phyloP scores from a whole-genome alignment of 2,113 vertebrate species.

The Notarius quadriscutis region DNA sequence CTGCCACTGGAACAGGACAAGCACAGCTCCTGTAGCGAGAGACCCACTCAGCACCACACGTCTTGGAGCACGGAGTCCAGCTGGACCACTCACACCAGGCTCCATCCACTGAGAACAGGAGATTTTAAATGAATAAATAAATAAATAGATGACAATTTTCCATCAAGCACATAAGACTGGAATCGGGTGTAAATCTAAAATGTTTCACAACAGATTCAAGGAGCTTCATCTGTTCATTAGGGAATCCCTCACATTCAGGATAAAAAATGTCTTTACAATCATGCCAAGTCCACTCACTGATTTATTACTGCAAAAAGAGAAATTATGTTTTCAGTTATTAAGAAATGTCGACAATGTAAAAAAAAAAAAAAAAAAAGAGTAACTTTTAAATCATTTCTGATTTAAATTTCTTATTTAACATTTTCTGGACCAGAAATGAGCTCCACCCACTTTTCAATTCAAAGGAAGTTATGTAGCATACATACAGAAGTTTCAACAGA shows the following conservation, averaged over 20 bases:
- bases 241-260: background rate
- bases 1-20: constrained; percentile 75
- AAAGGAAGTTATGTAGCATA: background rate
- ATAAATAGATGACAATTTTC: background rate
- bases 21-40: constrained; percentile 80
- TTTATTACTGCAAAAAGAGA: background rate
- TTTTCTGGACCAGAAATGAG: background rate
- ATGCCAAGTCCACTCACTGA: background rate
- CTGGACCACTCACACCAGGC: constrained; percentile 84
- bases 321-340: background rate
- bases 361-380: background rate
- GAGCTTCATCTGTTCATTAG: background rate
- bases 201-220: background rate
- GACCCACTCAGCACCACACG: constrained; percentile 76
- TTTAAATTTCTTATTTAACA: background rate
- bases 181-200: background rate
- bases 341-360: background rate
- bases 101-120: constrained; percentile 71
- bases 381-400: background rate
- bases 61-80: constrained; percentile 82
- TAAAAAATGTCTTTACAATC: background rate
- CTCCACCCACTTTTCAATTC: background rate
- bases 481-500: background rate
- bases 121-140: background rate
- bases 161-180: background rate